Evolutionary conservation across 2,888 invertebrate species (phyloP), one percentile per base, ranked within the genome.

Genomic region (Sepiola atlantica): DNA sequence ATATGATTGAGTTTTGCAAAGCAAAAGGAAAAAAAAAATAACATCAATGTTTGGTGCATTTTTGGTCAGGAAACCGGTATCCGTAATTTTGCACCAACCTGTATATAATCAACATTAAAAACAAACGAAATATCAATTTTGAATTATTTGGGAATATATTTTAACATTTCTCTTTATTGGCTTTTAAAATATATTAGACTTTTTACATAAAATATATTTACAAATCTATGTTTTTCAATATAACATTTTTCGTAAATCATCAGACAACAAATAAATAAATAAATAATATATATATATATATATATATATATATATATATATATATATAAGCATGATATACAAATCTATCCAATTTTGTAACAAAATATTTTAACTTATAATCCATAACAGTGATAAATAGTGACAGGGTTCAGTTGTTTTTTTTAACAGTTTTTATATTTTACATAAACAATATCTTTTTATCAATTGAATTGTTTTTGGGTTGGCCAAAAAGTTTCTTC

Each of bases 181-280:
- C 28, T 28, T 61, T 61, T n/a, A 61, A 77, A 28, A 77, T 77
- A 77, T 77, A 77, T 77, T 57, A 2, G 55, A 18, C 4, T 77
- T 77, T 77, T 77, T 77, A 77, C 77, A 77, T 77, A n/a, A 77
- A 77, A 77, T 77, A 77, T 77, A 77, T 77, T 14, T 77, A 77
- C 77, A 77, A 77, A 77, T 32, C 16, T 77, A 77, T 77, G n/a
- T 77, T 77, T 77, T 32, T 77, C n/a, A 77, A 77, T 77, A 77
- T 77, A 77, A 77, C 77, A 77, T 24, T 61, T 21, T 21, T 61
- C 1, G 24, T 28, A 3, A n/a, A n/a, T 77, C 77, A 77, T n/a
- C 77, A 77, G 32, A 77, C 77, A 77, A 77, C 77, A 77, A 77
- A 77, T 77, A 77, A 77, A 77, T 32, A 32, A 77, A 45, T 45